Conservation (phyloP, 2,797 vertebrate species). For the Gymnoscopelus braueri region DNA sequence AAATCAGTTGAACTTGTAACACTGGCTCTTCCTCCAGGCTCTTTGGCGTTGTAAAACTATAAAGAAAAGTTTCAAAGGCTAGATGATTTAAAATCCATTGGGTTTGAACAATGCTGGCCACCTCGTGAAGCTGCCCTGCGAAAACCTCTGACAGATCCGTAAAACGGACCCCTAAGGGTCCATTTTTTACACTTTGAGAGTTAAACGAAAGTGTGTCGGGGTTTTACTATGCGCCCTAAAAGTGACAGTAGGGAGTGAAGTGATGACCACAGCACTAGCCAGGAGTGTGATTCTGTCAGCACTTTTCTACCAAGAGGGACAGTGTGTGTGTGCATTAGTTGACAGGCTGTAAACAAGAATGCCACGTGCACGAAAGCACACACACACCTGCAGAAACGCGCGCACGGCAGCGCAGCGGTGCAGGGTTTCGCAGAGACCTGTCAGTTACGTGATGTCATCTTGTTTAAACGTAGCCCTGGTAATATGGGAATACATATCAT, state of each 20-base stretch:
- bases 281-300: conserved; percentile 50
- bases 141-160: conserved; percentile 25
- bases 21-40: background rate
- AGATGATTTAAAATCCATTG: conserved; percentile 34
- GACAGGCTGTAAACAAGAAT: background rate
- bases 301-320: conserved; percentile 32
- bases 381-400: too few relatives aligned
- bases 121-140: conserved; percentile 24
- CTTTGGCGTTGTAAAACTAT: conserved; percentile 23
- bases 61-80: conserved; percentile 37
- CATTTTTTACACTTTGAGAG: too few relatives aligned
- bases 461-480: conserved; percentile 19
- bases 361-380: too few relatives aligned
- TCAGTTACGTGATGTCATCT: conserved; percentile 49
- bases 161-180: too few relatives aligned
- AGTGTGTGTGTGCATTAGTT: background rate
- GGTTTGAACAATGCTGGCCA: conserved; percentile 14
- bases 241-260: conserved; percentile 54
- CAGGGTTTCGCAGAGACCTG: conserved; percentile 37
- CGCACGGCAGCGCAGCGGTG: conserved; percentile 2
- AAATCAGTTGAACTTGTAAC: conserved; percentile 34
- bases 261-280: conserved; percentile 40
- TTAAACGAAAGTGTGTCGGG: too few relatives aligned
- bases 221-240: conserved; percentile 30
- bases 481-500: conserved; percentile 25